A percentile compares a stretch with the other conserved stretches of the same genome.
Conservation (phyloP, 2,113 vertebrate genomes). For the Nothocercus julius region DNA sequence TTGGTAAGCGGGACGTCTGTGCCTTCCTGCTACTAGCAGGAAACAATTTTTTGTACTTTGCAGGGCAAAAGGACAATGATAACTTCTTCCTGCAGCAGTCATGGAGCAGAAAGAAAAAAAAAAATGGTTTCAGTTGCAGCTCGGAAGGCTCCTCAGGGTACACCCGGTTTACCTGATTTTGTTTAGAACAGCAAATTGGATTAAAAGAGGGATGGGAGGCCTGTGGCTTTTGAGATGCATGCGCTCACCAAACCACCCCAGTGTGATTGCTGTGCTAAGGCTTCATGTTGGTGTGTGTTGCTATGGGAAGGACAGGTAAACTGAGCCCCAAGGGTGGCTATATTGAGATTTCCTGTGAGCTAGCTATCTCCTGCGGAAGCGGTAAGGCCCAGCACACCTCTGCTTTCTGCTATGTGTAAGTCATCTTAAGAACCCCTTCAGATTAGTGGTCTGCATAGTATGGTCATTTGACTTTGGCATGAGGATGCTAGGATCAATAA, state of each 20-base stretch:
- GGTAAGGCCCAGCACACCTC: not conserved
- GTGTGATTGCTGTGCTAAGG: not conserved
- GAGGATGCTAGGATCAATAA: not conserved
- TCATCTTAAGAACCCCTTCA: not conserved
- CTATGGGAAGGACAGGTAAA: not conserved
- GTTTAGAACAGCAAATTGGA: not conserved
- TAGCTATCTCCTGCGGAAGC: not conserved
- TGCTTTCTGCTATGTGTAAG: fast-evolving
- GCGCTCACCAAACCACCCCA: fast-evolving
- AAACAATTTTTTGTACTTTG: not conserved
- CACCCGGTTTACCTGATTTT: not conserved
- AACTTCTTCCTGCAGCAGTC: fast-evolving
- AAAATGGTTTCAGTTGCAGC: not conserved
- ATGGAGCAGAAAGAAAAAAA: not conserved
- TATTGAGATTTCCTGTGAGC: not conserved
- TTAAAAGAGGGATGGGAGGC: not conserved
- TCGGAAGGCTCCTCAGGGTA: not conserved
- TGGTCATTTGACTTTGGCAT: not conserved
- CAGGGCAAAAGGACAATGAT: not conserved
- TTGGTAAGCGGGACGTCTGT: not conserved
- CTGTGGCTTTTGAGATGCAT: fast-evolving
- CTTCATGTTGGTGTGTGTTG: fast-evolving
- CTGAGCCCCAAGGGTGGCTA: not conserved
- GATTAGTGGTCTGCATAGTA: fast-evolving
- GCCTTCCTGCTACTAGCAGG: not conserved